Conservation (phyloP, 1,140 invertebrate genomes). For the Chironomus striatipennis region DNA sequence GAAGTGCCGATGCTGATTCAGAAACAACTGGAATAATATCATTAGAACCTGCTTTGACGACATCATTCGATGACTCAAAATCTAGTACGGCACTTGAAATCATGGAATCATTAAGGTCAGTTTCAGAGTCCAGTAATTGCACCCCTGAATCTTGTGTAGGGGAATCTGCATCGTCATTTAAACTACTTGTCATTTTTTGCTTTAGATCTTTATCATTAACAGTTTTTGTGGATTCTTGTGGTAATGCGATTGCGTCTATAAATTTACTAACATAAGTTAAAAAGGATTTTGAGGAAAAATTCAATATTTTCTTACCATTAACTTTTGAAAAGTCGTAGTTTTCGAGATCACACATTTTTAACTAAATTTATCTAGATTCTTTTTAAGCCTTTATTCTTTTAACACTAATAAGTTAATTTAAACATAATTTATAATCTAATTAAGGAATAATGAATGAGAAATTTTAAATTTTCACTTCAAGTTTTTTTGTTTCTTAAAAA, state of each 20-base stretch:
- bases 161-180: slow-evolving; percentile 39
- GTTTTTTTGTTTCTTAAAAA: slow-evolving; percentile 1
- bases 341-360: slow-evolving; percentile 4
- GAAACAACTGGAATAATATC: background rate
- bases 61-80: slow-evolving; percentile 33
- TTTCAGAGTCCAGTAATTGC: slow-evolving; percentile 46
- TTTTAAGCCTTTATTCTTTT: no score
- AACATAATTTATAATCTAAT: no score
- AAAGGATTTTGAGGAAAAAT: background rate
- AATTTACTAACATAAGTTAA: background rate
- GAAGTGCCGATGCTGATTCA: background rate
- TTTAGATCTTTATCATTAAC: background rate
- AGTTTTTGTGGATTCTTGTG: background rate
- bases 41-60: background rate
- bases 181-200: slow-evolving; percentile 28
- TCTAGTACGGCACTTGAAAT: slow-evolving; percentile 41
- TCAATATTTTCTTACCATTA: background rate
- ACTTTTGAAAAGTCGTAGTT: slow-evolving; percentile 18
- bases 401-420: no score
- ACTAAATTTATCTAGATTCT: no score
- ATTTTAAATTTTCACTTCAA: background rate
- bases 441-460: background rate
- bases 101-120: slow-evolving; percentile 44
- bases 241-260: background rate
- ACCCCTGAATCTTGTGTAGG: slow-evolving; percentile 43